Evolutionary conservation across 2,113 vertebrate genomes (phyloP), one percentile per base, ranked within the genome.

Genomic region (Vidua macroura): DNA sequence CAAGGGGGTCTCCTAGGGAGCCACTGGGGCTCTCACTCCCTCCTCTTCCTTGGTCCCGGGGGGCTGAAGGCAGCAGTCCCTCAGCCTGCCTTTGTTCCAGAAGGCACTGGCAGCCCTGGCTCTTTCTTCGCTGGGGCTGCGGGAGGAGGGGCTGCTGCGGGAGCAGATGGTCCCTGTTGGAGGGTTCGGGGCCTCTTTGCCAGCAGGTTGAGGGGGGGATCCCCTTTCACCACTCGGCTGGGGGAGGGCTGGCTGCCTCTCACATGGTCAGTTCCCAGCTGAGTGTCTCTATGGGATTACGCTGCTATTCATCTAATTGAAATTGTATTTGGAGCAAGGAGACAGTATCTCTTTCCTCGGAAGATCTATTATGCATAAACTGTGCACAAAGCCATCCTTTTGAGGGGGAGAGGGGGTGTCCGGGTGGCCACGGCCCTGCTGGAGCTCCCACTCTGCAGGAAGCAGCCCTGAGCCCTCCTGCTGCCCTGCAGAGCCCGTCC

Each of bases 151-250:
- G 94, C 84, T 66, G 95, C 77, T 35, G 77, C 7, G 0, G 48
- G 58, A 96, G 93, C 95, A 97, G 96, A 96, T 96, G 96, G 95
- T 94, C 87, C 91, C 67, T 87, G 35, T 10, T 69, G 85, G 74
- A 79, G 51, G 51, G 77, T 62, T 73, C 58, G 91, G 80, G 70
- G 86, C 81, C 78, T 90, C 88, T 87, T 52, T 8, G 7, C 14
- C 2, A 46, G 68, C 86, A 79, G 83, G 33, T 27, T 77, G 88
- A 25, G 84, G 67, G 66, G 82, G 74, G 55, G 60, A 41, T 87
- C 78, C 94, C 84, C 63, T 96, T 95, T 95, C 81, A 90, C 43
- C 2, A 3, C 90, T 39, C 1, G 11, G 70, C 55, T 69, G 92
- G 92, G 88, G 90, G 88, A 94, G 93, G 92, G 83, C 63, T 80